These are phyloP conservation scores for Plusia festucae DNA, from an alignment of 2,888 invertebrate species.

Conservation along the genomic window DNA sequence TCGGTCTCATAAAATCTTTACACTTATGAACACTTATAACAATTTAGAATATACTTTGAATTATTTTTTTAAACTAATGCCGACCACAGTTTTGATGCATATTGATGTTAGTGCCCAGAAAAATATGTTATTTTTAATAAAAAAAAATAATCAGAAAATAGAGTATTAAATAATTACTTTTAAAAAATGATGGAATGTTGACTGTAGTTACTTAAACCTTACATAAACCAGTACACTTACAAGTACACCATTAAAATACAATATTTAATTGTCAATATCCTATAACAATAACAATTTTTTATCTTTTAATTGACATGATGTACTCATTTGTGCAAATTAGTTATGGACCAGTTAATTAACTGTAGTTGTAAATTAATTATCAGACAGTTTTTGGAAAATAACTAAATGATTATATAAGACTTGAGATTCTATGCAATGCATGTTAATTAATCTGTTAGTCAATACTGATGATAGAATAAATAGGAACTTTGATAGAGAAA, in stretches of 20 bases:
- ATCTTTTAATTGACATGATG: slow-evolving; percentile 37
- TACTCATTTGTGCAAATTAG: slow-evolving; percentile 48
- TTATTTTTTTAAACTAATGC: slow-evolving; percentile 65
- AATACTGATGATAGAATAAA: slow-evolving; percentile 7
- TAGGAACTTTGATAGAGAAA: slow-evolving; percentile 22
- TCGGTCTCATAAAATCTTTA: slow-evolving; percentile 81
- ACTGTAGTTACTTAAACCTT: slow-evolving; percentile 43
- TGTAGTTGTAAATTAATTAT: not conserved
- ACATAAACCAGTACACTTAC: slow-evolving; percentile 36
- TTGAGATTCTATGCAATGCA: slow-evolving; percentile 50
- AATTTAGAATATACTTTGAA: slow-evolving; percentile 85
- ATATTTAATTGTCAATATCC: slow-evolving; percentile 21
- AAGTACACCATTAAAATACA: slow-evolving; percentile 45
- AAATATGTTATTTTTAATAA: slow-evolving; percentile 21
- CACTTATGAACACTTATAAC: slow-evolving; percentile 86
- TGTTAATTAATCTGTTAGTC: slow-evolving; percentile 17
- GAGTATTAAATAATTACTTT: slow-evolving; percentile 43
- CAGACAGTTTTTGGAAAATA: slow-evolving; percentile 16
- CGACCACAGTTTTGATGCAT: slow-evolving; percentile 64
- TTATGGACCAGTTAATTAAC: slow-evolving; percentile 16
- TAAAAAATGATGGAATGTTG: slow-evolving; percentile 55
- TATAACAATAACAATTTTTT: slow-evolving; percentile 35
- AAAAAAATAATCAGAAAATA: slow-evolving; percentile 55
- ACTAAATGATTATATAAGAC: slow-evolving; percentile 15
- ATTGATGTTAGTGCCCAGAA: slow-evolving; percentile 43